Evolutionary conservation across 92 coral and sea anemone genomes (phyloP).

Genomic region (Anthopleura xanthogrammica): DNA sequence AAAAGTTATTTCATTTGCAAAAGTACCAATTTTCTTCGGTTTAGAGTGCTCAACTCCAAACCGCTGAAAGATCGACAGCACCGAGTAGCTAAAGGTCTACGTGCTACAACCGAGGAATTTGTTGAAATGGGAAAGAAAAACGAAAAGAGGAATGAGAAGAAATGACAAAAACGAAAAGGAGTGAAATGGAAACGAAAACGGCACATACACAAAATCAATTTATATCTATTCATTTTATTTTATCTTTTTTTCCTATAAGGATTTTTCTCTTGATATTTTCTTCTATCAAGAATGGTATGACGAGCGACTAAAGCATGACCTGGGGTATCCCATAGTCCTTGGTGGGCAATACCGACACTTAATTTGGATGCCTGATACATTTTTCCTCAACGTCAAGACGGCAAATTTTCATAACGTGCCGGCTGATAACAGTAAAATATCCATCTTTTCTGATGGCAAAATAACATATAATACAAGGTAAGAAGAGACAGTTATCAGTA

Average conservation of each 20-base stretch:
- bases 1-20: too few species aligned
- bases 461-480: constrained; percentile 24
- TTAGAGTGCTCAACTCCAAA: too few species aligned
- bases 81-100: too few species aligned
- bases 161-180: too few species aligned
- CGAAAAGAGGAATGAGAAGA: background rate
- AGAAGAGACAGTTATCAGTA: background rate
- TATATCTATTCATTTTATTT: too few species aligned
- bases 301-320: constrained; percentile 66
- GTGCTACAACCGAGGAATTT: too few species aligned
- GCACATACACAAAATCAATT: too few species aligned
- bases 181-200: too few species aligned
- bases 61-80: too few species aligned
- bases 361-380: constrained; percentile 93
- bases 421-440: constrained; percentile 66
- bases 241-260: constrained; percentile 34
- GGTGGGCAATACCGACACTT: constrained; percentile 46
- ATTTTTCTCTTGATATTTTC: constrained; percentile 72
- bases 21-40: too few species aligned
- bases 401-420: constrained; percentile 54
- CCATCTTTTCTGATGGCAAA: constrained; percentile 36
- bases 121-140: background rate
- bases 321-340: constrained; percentile 55
- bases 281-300: constrained; percentile 87
- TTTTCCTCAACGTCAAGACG: constrained; percentile 55